Conservation (phyloP, 2,797 vertebrate genomes). For the Cichlasoma orientale region DNA sequence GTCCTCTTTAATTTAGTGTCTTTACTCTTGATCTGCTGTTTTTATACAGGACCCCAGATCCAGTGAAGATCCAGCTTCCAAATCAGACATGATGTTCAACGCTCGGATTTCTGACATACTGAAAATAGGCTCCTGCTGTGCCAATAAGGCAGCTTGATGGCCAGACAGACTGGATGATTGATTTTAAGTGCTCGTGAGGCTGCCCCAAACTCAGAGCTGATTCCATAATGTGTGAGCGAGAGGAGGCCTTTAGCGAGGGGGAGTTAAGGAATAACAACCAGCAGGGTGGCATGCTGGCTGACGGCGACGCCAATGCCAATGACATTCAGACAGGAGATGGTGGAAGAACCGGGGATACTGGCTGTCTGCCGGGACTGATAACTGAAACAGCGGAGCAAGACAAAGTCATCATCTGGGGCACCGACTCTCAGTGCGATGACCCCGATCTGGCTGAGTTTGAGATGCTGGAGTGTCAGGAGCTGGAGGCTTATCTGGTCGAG, state of each 20-base stretch:
- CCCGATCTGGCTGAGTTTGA: slow-evolving; percentile 83
- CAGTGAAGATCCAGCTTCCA: slow-evolving; percentile 26
- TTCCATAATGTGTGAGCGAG: slow-evolving; percentile 73
- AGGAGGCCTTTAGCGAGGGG: slow-evolving; percentile 54
- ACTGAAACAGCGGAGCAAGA: slow-evolving; percentile 78
- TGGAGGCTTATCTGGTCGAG: slow-evolving; percentile 76
- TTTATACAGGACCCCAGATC: slow-evolving; percentile 47
- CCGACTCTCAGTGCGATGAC: slow-evolving; percentile 81
- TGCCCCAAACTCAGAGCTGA: slow-evolving; percentile 41
- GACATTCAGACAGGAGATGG: slow-evolving; percentile 77
- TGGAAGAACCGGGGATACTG: slow-evolving; percentile 55
- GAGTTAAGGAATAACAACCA: slow-evolving; percentile 88
- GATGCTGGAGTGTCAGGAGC: slow-evolving; percentile 84
- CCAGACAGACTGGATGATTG: slow-evolving; percentile 36
- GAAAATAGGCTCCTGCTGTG: slow-evolving; percentile 27
- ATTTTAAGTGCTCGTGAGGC: slow-evolving; percentile 52
- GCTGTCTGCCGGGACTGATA: slow-evolving; percentile 61
- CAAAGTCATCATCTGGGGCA: slow-evolving; percentile 80
- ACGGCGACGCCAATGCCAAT: slow-evolving; percentile 92
- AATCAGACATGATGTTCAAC: slow-evolving; percentile 21
- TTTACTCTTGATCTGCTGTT: slow-evolving; percentile 6
- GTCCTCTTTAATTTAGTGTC: neutral
- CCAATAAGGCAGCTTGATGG: slow-evolving; percentile 25
- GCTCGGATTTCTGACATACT: neutral
- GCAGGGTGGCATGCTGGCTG: slow-evolving; percentile 58